Evolutionary conservation across 2,113 vertebrate genomes (phyloP).

Genomic region (Crypturellus undulatus): DNA sequence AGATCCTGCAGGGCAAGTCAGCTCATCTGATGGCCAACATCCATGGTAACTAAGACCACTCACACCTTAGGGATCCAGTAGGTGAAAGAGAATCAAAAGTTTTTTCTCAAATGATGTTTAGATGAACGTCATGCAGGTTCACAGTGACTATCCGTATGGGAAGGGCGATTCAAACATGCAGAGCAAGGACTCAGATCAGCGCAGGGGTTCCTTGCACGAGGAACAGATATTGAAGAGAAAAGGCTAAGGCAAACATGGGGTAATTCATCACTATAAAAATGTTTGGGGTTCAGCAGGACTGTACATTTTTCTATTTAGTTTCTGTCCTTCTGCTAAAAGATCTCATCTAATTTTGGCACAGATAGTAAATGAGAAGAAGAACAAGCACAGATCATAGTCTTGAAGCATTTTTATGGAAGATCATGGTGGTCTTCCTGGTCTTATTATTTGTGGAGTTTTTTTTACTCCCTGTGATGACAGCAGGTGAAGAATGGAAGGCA

Average conservation of each 20-base stretch:
- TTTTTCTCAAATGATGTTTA: background rate
- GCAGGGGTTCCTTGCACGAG: background rate
- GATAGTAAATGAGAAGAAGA: background rate
- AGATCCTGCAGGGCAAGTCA: background rate
- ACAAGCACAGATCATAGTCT: background rate
- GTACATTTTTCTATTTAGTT: background rate
- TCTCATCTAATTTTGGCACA: background rate
- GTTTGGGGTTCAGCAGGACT: background rate
- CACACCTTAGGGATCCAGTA: background rate
- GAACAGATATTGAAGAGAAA: background rate
- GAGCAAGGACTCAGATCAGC: background rate
- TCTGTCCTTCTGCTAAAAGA: background rate
- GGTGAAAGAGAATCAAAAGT: rapidly evolving
- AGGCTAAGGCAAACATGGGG: background rate
- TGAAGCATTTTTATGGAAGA: background rate
- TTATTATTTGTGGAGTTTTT: background rate
- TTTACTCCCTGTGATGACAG: background rate
- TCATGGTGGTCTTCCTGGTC: background rate
- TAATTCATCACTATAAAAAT: background rate
- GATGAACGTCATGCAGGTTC: rapidly evolving
- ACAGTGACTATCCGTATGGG: background rate
- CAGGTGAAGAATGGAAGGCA: background rate
- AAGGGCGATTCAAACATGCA: background rate
- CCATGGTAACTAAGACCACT: background rate
- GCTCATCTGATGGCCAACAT: no score